Base-by-base conservation (phyloP, 2,113 vertebrate genomes). In the Thamnophis sirtalis region DNA sequence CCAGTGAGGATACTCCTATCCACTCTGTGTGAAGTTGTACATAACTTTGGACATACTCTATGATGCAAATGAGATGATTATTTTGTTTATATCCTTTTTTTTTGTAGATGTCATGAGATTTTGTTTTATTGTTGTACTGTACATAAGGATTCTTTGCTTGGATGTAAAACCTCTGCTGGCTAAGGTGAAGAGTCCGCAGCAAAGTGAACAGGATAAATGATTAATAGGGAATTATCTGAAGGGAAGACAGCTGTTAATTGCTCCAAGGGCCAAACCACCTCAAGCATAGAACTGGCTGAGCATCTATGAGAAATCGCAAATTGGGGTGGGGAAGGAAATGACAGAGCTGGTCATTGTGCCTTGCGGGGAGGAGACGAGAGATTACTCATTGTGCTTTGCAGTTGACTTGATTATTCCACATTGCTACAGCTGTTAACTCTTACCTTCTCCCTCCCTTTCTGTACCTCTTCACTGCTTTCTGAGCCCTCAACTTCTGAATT, bases 11-110 rank as follows among this genome's bases (percentile, higher is more conserved):
- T 68, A 54, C 10, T 73, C 55, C 28, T n/a, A 0, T 0, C 10
- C 19, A 3, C 22, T 56, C 51, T 58, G 49, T 5, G 86, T 87
- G 87, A 28, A 38, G 9, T 54, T 89, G 87, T 85, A 93, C 91
- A 51, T 89, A 95, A 90, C 91, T 94, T 87, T 91, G 92, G 92
- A 93, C 89, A 94, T 33, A 89, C 17, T 88, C 58, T 92, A 93
- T 87, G 3, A 43, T 63, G 28, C 90, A 93, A 94, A 94, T 85
- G 24, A 21, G 53, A 54, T 26, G 28, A 53, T 80, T 85, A 19
- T n/a, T 63, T 89, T 33, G 49, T 86, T 55, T 89, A 22, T 48
- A 43, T 84, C 54, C 17, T 5, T 33, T 38, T 17, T 91, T 48
- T 15, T 91, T 91, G 56, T 89, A 91, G 60, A 54, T 84, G 80